Evolutionary conservation across 2,113 vertebrate genomes (phyloP).

Genomic region (Pluvianellus socialis): DNA sequence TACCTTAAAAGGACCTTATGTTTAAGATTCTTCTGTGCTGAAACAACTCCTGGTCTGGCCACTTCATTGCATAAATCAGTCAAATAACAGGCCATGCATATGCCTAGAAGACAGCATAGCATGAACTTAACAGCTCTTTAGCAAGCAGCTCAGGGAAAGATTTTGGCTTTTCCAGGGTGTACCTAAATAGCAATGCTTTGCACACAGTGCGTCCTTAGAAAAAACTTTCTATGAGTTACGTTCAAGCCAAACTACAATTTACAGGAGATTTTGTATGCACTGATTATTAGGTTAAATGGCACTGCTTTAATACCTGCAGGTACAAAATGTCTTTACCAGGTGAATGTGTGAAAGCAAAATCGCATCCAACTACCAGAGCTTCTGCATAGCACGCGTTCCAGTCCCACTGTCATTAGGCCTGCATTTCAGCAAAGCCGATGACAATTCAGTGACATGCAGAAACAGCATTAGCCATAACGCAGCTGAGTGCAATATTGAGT

Average conservation of each 20-base stretch:
- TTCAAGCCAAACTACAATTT: neutral
- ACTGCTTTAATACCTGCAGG: neutral
- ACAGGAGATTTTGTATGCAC: neutral
- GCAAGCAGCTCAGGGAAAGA: neutral
- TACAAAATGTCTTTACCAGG: neutral
- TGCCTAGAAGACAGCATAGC: neutral
- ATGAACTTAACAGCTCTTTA: neutral
- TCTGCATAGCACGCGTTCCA: neutral
- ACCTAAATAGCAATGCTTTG: neutral
- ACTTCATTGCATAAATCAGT: conserved; percentile 17
- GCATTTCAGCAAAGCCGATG: conserved; percentile 44
- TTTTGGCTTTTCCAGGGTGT: neutral
- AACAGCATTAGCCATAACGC: conserved; percentile 29
- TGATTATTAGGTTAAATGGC: neutral
- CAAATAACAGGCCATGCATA: neutral
- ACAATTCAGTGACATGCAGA: conserved; percentile 12
- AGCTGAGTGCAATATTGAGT: neutral
- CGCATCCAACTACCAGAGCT: neutral
- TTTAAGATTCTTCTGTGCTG: conserved; percentile 40
- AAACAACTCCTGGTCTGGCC: neutral
- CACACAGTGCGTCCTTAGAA: neutral
- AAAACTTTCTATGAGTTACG: neutral
- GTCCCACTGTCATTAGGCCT: neutral
- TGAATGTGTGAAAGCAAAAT: neutral
- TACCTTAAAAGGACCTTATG: conserved; percentile 14